Evolutionary conservation across 2,113 vertebrate species (phyloP), one percentile per base, ranked within the genome.

Genomic region (Datnioides undecimradiatus): DNA sequence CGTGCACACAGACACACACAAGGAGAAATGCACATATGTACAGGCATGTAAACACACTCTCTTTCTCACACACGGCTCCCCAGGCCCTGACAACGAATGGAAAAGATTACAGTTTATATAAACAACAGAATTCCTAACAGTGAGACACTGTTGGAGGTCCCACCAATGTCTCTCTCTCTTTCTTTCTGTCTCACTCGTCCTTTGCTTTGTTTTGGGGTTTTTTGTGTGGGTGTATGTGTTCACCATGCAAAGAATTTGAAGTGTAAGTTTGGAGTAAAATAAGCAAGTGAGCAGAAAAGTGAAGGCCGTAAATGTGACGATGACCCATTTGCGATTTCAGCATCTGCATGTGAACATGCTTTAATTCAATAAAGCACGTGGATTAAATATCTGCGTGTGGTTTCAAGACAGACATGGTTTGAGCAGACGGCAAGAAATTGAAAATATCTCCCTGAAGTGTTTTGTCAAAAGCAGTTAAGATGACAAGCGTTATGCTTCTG

Each of bases 101-200:
- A 96, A 95, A 95, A 95, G 95, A 95, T 96, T 95, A 96, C 94
- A 95, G 93, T 94, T 95, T 94, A 94, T 93, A 94, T 95, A 95
- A 96, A 96, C 95, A 95, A 93, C 90, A 92, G 93, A 94, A 95
- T 94, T 95, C 94, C 92, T 93, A 91, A 94, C 94, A 95, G 93
- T 86, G 90, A 86, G 93, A 90, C 92, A 70, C 91, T 88, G 93
- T 93, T 94, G 95, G 95, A 94, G 93, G 94, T 95, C 94, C 87
- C 85, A 91, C 86, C 85, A 66, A 79, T 14, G 64, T 83, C 81
- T 89, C 82, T 43, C 76, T 85, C 69, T 49, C 38, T 23, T 14
- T 82, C 63, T 59, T 41, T 58, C 76, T 43, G 51, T 68, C 55
- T 58, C 70, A 8, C 69, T 80, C 65, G 38, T 19, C 29, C 3